These are phyloP conservation scores for Aleadryas rufinucha DNA, from an alignment of 2,113 vertebrate species.

Conservation along the genomic window DNA sequence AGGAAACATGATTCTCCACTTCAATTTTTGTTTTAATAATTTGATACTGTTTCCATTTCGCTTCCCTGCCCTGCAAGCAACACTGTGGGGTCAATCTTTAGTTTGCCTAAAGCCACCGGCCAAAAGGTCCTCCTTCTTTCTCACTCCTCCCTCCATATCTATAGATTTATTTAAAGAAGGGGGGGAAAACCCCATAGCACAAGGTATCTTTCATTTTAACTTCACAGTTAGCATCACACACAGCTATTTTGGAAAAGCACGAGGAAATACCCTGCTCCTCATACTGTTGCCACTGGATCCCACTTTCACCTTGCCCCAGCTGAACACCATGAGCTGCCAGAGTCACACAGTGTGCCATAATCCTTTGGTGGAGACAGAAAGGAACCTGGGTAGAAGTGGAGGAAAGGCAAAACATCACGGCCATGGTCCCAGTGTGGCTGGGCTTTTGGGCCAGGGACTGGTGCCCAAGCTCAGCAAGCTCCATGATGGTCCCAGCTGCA, in stretches of 20 bases:
- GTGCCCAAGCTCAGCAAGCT: neutral
- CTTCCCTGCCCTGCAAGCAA: neutral
- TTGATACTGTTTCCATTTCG: neutral
- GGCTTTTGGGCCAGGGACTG: neutral
- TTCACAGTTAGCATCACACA: neutral
- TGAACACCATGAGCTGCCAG: neutral
- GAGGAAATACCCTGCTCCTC: neutral
- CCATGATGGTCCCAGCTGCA: neutral
- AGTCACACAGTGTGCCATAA: neutral
- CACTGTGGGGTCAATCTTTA: neutral
- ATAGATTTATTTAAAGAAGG: neutral
- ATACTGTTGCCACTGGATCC: neutral
- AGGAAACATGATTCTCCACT: constrained; percentile 6
- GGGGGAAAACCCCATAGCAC: fast-evolving
- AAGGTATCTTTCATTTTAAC: neutral
- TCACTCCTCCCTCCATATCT: neutral
- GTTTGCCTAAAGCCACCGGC: neutral
- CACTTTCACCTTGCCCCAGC: neutral
- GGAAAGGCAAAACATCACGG: neutral
- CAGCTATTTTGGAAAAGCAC: neutral
- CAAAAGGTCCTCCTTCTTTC: neutral
- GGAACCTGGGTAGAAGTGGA: neutral
- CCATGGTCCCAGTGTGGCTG: fast-evolving
- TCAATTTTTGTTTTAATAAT: neutral
- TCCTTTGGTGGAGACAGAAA: neutral